phyloP scores from a whole-genome alignment of 2,113 vertebrate species.

The Struthidea cinerea region DNA sequence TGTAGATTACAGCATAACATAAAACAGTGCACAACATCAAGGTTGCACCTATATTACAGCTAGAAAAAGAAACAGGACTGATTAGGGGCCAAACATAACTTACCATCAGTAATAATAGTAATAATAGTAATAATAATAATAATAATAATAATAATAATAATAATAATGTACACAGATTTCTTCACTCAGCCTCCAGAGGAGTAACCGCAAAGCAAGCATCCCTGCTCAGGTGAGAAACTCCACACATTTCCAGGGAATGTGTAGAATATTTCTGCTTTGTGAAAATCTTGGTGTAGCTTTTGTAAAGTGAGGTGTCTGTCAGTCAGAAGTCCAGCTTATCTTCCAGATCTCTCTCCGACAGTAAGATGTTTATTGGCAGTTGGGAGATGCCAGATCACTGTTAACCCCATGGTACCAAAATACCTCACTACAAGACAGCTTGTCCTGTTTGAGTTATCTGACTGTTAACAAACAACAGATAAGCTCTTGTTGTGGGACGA shows the following conservation, averaged over 20 bases:
- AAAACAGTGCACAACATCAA: neutral
- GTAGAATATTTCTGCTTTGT: neutral
- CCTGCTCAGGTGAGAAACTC: neutral
- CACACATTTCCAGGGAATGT: neutral
- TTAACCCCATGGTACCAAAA: neutral
- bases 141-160: no score
- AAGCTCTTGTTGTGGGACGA: neutral
- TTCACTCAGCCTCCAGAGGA: neutral
- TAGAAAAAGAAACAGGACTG: neutral
- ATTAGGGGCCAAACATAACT: neutral
- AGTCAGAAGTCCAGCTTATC: neutral
- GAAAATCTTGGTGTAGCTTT: neutral
- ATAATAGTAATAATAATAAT: no score
- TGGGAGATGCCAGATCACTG: neutral
- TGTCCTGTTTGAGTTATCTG: neutral
- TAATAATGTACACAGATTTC: neutral
- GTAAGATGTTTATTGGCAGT: neutral
- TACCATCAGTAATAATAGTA: neutral
- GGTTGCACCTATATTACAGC: neutral
- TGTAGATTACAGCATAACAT: neutral
- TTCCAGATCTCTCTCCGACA: neutral
- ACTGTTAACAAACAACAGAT: neutral
- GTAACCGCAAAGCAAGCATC: rapidly evolving
- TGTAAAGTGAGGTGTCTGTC: neutral
- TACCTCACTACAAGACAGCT: neutral